A percentile compares a stretch with the other conserved stretches of the same genome.
phyloP scores from a whole-genome alignment of 1,140 invertebrate species.

The Dicyema japonicum region DNA sequence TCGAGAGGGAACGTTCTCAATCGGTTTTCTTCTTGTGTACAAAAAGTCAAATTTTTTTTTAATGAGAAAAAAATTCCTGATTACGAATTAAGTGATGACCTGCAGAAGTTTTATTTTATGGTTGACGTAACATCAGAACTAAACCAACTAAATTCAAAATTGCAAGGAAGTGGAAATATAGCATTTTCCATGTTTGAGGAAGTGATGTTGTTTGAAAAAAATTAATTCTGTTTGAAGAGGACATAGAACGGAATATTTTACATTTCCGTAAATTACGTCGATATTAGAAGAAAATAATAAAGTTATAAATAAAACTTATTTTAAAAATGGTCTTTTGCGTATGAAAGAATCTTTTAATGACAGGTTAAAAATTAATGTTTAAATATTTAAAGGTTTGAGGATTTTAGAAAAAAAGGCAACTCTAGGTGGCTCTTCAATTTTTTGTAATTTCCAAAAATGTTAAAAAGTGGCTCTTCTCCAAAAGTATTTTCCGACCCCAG shows the following conservation, averaged over 20 bases:
- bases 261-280: not conserved
- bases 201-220: not conserved
- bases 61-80: too few relatives aligned
- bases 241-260: not conserved
- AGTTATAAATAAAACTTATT: not conserved
- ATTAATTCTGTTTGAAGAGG: not conserved
- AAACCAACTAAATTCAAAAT: constrained; percentile 1
- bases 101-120: constrained; percentile 2
- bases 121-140: not conserved
- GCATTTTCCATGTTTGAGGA: not conserved
- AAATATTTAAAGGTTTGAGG: too few relatives aligned
- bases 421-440: too few relatives aligned
- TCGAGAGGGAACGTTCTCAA: too few relatives aligned
- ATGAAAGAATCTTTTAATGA: not conserved
- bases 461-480: too few relatives aligned
- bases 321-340: not conserved
- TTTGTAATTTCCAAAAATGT: too few relatives aligned
- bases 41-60: too few relatives aligned
- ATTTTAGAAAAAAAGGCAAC: too few relatives aligned
- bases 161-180: not conserved
- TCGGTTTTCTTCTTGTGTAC: too few relatives aligned
- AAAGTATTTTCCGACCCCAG: too few relatives aligned
- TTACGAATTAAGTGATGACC: too few relatives aligned
- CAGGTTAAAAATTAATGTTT: too few relatives aligned
- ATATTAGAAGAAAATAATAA: not conserved